phyloP scores from a whole-genome alignment of 2,113 vertebrate genomes.

The Hypanus sabinus region DNA sequence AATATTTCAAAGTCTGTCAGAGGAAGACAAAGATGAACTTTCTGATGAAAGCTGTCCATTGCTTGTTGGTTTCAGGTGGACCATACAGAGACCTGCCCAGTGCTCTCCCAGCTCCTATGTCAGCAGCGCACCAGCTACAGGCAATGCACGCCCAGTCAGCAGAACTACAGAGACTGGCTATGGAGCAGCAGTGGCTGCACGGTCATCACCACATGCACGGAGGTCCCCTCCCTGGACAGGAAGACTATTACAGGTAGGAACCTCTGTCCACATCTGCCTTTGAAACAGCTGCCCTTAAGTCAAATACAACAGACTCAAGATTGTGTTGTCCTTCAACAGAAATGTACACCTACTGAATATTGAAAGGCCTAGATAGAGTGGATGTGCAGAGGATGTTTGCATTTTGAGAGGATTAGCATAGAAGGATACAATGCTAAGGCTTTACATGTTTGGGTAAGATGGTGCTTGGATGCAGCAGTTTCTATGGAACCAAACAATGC shows the following conservation, averaged over 20 bases:
- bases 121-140: constrained; percentile 92
- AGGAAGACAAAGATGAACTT: not conserved
- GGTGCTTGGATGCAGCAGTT: no score
- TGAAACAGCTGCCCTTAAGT: not conserved
- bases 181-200: constrained; percentile 97
- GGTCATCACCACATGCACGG: constrained; percentile 96
- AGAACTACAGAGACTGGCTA: constrained; percentile 90
- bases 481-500: no score
- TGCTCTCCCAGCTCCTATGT: constrained; percentile 87
- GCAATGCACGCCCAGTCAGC: constrained; percentile 97
- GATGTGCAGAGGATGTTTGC: no score
- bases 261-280: not conserved
- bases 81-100: constrained; percentile 84
- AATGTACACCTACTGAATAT: no score
- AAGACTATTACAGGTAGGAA: constrained; percentile 93
- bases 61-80: constrained; percentile 62
- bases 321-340: not conserved
- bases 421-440: no score
- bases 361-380: no score
- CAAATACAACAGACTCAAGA: not conserved
- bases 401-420: no score
- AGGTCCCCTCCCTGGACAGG: constrained; percentile 87
- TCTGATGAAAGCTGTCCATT: not conserved
- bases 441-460: no score
- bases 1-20: not conserved